Evolutionary conservation across 2,888 invertebrate species (phyloP).

Genomic region (Euphydryas editha): DNA sequence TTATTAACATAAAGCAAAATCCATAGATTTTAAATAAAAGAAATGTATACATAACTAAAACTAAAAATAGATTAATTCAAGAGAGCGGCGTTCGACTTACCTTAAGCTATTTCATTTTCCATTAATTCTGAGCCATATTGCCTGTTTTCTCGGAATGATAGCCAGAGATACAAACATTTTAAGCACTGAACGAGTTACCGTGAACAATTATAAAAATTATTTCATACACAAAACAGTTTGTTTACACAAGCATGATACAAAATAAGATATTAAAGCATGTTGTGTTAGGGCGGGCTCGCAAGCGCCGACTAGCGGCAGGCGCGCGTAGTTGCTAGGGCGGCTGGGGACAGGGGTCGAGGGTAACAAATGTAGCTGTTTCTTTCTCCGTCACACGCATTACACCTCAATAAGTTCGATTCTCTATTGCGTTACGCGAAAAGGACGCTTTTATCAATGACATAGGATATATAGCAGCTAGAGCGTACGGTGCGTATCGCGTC

Average conservation of each 20-base stretch:
- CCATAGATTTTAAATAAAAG: too few species aligned
- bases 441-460: conserved; percentile 79
- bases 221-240: conserved; percentile 68
- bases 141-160: conserved; percentile 33
- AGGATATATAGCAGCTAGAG: conserved; percentile 58
- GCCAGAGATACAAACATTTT: conserved; percentile 28
- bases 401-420: conserved; percentile 61
- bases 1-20: too few species aligned
- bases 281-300: conserved; percentile 72
- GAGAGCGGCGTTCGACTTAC: conserved; percentile 47
- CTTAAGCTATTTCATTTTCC: conserved; percentile 47
- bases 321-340: conserved; percentile 66
- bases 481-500: conserved; percentile 48
- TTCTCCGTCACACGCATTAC: conserved; percentile 68
- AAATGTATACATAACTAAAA: background rate
- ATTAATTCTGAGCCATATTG: conserved; percentile 32
- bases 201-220: conserved; percentile 47
- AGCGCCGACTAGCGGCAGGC: conserved; percentile 78
- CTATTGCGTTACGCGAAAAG: conserved; percentile 74
- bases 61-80: conserved; percentile 15
- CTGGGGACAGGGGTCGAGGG: conserved; percentile 58
- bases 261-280: conserved; percentile 68
- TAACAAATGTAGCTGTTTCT: conserved; percentile 47
- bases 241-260: conserved; percentile 71
- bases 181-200: conserved; percentile 50